Evolutionary conservation across 2,888 invertebrate genomes (phyloP), one percentile per base, ranked within the genome.

Genomic region (Deilephila elpenor): DNA sequence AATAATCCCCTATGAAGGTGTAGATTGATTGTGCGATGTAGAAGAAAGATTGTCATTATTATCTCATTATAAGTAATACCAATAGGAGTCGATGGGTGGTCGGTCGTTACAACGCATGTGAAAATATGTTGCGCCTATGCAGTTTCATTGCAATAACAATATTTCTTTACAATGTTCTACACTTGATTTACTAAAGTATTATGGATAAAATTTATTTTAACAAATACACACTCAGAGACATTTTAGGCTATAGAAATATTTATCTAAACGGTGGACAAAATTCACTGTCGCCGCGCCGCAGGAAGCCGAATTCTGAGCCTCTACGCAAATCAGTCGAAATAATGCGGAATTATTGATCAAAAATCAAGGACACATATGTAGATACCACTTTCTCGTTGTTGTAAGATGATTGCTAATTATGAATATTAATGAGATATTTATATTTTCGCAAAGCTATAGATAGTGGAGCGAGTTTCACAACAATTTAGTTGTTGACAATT

Each of bases 401-500:
- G 61, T 17, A 62, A 62, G 19, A 62, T 62, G 34, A 34, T 62
- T 62, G 61, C 61, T 64, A 44, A 34, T 64, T 4, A 37, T 64
- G 14, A 37, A 67, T 67, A 51, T 25, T 67, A 67, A 25, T 60
- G 17, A 5, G 25, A 14, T 60, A 29, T 29, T 25, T 51, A 67
- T 51, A 29, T 29, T 67, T 51, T 51, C 7, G 67, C 7, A 25
- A 51, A 51, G 14, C 14, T 17, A 25, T 67, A 51, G 37, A n/a
- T 17, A 25, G 51, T 56, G 56, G 19, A 8, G 17, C 25, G 25
- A 19, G 25, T 51, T 25, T 67, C 44, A 67, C 29, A 67, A 51
- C 67, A 67, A 51, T 67, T 51, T 14, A 7, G 34, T n/a, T 67
- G 25, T 51, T 25, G 67, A 51, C 51, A 20, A 17, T 67, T 67